Evolutionary conservation across 1,140 invertebrate species (phyloP).

Genomic region (roundworm (Caenorhabditis elegans)): DNA sequence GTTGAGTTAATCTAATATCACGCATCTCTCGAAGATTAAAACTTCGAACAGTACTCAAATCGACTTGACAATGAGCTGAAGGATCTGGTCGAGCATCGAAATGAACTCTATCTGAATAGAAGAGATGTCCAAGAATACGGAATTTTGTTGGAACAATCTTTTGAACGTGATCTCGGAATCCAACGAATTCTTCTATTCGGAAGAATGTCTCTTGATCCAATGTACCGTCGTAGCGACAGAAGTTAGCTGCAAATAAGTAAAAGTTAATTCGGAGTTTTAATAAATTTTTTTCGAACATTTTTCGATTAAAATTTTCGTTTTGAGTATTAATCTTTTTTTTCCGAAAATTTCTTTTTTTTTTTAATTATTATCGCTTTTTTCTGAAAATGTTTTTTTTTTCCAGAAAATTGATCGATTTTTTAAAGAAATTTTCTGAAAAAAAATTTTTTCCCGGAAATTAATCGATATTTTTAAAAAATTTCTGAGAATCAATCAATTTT

Average conservation of each 20-base stretch:
- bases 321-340: too few species aligned
- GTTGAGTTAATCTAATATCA: background rate
- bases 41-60: background rate
- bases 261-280: background rate
- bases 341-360: too few species aligned
- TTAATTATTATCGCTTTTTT: too few species aligned
- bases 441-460: too few species aligned
- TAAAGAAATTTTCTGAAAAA: too few species aligned
- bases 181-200: background rate
- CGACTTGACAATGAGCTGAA: background rate
- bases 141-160: background rate
- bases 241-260: background rate
- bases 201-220: background rate
- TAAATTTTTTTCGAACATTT: too few species aligned
- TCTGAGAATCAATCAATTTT: too few species aligned
- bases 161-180: background rate
- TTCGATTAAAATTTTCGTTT: too few species aligned
- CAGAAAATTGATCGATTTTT: too few species aligned
- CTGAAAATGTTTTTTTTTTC: too few species aligned
- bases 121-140: background rate
- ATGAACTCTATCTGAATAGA: background rate
- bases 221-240: background rate
- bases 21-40: conserved; percentile 4
- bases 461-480: too few species aligned
- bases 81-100: background rate